Base-by-base conservation (phyloP, 2,888 invertebrate genomes). In the Trimorus sp. region DNA sequence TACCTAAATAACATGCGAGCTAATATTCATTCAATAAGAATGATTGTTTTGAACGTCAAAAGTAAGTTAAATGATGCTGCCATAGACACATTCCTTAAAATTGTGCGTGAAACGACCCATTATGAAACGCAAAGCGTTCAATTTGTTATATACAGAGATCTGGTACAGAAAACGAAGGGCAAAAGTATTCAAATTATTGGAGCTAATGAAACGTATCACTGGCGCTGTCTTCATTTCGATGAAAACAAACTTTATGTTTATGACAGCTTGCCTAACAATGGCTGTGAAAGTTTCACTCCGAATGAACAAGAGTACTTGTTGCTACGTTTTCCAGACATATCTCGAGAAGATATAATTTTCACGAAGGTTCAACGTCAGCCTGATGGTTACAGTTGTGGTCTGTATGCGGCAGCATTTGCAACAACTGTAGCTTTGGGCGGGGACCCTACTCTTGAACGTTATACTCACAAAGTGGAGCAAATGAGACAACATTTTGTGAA, bases 101-200 rank as follows among this genome's bases (percentile, higher is more conserved):
- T 63, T 37, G 15, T 63, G 14, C 62, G 62, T 36, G 62, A 63
- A 49, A 63, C 62, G n/a, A 45, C 45, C 1, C 45, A 60, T 6
- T 60, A 45, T 14, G 16, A 5, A 26, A 60, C 42, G 1, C 60
- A 60, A 14, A 45, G 11, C n/a, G 60, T 60, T 6, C 60, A 60
- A 26, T 60, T 45, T 45, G 60, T 63, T 0, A 40, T 45, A 7
- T 60, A 26, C 12, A 45, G 60, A 26, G 42, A 60, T 12, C 8
- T 60, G 26, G 8, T 45, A n/a, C 26, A 60, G n/a, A 6, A 4
- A n/a, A 45, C 26, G 2, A 26, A 7, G 7, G 11, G 14, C 7
- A 60, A 45, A 60, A 60, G 60, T 14, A 14, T 60, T 60, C 60
- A 60, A 60, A 60, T 60, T 26, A 38, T 60, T 16, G 60, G 60